Evolutionary conservation across 2,888 invertebrate genomes (phyloP).

Genomic region (Cryptocephalus primarius): DNA sequence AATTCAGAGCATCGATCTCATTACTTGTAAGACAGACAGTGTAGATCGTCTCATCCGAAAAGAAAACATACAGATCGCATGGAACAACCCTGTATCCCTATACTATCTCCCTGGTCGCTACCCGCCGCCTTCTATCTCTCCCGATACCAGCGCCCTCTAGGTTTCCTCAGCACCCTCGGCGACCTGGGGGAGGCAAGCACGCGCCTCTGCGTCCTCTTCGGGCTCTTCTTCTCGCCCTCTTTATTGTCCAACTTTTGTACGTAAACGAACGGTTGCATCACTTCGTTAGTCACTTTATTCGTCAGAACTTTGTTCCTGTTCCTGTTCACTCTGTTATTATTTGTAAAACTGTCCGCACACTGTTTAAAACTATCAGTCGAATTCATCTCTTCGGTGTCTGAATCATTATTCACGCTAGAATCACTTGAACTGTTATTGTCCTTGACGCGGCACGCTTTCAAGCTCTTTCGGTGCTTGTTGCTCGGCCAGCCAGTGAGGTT

Average conservation of each 20-base stretch:
- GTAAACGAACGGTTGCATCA: conserved; percentile 53
- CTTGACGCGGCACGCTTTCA: conserved; percentile 11
- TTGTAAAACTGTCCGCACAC: background rate
- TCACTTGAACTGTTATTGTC: conserved; percentile 23
- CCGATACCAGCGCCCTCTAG: conserved; percentile 35
- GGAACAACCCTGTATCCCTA: no score
- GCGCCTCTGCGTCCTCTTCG: conserved; percentile 18
- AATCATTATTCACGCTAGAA: conserved; percentile 21
- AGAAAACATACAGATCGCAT: no score
- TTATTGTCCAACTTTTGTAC: conserved; percentile 52
- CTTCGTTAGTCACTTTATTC: conserved; percentile 26
- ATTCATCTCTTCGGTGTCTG: conserved; percentile 18
- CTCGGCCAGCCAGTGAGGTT: conserved; percentile 77
- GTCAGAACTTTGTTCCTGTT: conserved; percentile 26
- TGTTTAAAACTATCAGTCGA: conserved; percentile 20
- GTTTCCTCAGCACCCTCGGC: conserved; percentile 32
- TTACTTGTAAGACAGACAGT: no score
- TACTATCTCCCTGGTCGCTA: background rate
- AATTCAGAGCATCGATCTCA: no score
- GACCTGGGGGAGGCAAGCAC: conserved; percentile 32
- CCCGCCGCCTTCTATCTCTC: conserved; percentile 28
- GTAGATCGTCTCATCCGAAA: no score
- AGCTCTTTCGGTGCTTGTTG: conserved; percentile 35
- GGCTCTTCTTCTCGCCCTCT: conserved; percentile 6
- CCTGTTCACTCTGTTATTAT: background rate